Conservation (phyloP, 2,888 invertebrate genomes). For the Fabriciana adippe region DNA sequence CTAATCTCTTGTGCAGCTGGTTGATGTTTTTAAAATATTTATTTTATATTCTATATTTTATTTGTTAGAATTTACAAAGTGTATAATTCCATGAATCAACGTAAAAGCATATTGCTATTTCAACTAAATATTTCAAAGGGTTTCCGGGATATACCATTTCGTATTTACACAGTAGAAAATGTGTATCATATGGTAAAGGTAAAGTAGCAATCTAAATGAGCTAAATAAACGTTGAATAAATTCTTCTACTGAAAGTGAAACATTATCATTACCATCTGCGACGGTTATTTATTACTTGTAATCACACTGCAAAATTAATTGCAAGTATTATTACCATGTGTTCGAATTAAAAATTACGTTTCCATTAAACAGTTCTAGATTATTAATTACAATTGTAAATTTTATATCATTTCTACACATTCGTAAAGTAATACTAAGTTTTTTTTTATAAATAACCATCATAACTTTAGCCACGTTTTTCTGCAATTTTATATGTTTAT, state of each 20-base stretch:
- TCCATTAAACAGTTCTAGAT: not conserved
- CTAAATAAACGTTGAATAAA: constrained; percentile 29
- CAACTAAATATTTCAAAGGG: no score
- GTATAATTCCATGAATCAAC: no score
- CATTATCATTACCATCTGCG: constrained; percentile 29
- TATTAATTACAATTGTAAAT: not conserved
- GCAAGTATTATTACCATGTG: constrained; percentile 19
- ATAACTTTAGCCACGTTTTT: no score
- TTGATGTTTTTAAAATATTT: no score
- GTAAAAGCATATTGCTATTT: no score
- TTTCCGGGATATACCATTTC: not conserved
- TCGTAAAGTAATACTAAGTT: not conserved
- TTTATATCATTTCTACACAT: not conserved
- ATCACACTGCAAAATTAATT: constrained; percentile 30
- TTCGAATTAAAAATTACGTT: constrained; percentile 10
- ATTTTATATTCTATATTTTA: no score
- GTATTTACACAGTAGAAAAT: constrained; percentile 1
- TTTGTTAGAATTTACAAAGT: no score
- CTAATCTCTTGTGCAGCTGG: no score
- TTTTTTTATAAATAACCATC: no score
- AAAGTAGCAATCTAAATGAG: constrained; percentile 26
- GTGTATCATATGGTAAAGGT: constrained; percentile 19
- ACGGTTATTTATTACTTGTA: constrained; percentile 34
- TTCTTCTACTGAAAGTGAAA: constrained; percentile 22
- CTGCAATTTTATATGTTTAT: no score